Evolutionary conservation across 2,113 vertebrate species (phyloP), one percentile per base, ranked within the genome.

Genomic region (Lucifuga dentata): DNA sequence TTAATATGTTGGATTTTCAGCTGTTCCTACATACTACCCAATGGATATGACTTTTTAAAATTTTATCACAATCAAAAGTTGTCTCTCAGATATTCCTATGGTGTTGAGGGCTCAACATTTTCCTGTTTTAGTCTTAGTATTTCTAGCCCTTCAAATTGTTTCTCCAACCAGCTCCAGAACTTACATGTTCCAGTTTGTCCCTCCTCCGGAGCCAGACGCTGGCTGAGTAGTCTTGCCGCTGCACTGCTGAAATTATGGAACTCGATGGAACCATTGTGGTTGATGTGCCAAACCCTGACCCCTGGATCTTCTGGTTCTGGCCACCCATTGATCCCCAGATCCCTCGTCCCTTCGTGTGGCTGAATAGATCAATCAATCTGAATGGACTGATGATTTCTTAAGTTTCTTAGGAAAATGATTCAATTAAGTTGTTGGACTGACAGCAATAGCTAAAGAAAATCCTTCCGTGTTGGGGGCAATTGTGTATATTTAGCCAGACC

Each of bases 161-260:
- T 49, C 35, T 76, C 56, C 12, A 2, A 36, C n/a, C 15, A 39
- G 10, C 15, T 13, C 46, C 32, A 49, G 16, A 36, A 90, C 95
- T 97, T 93, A 97, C 96, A 60, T 97, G 95, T 68, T 97, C 96
- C 56, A 96, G 88, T 85, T 95, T 96, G 71, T 96, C 95, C 84
- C 93, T 95, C 90, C 94, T 93, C 66, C 95, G 93, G 68, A 97
- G 94, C 95, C 95, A 97, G 78, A 97, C 93, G 70, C 95, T 92
- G 86, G 95, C 95, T 56, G 94, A 96, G 86, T 97, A 97, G 84
- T 96, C 96, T 82, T 95, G 94, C 92, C 96, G 95, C 87, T 95
- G 95, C 88, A 95, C 94, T 3, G 94, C 81, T 74, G 93, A 94
- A 90, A 96, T 95, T 75, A 95, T 78, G 87, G 94, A 92, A 56